A percentile compares a stretch with the other conserved stretches of the same genome.
phyloP scores from a whole-genome alignment of 2,797 vertebrate genomes.

The Poliocrania exsul region DNA sequence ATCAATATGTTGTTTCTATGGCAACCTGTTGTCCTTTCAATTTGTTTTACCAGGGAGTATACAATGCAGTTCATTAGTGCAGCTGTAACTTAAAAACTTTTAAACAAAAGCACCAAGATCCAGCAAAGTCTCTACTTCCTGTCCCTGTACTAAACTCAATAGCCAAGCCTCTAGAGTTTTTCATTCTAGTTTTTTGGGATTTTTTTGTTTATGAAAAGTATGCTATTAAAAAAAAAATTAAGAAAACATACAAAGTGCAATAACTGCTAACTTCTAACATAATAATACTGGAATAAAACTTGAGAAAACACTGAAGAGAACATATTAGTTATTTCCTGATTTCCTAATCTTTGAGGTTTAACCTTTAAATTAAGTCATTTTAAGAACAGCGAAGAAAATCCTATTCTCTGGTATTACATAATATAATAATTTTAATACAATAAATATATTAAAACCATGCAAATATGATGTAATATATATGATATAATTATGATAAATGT shows the following conservation, averaged over 20 bases:
- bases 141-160: background rate
- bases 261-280: background rate
- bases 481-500: background rate
- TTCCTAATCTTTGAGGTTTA: background rate
- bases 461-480: no score
- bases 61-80: background rate
- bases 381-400: background rate
- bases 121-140: background rate
- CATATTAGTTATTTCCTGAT: background rate
- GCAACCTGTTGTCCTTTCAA: background rate
- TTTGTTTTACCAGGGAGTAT: conserved; percentile 4
- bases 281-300: background rate
- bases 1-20: conserved; percentile 17
- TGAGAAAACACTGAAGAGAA: background rate
- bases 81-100: conserved; percentile 23
- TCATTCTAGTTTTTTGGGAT: background rate
- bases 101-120: background rate
- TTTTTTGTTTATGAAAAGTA: background rate
- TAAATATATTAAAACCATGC: no score
- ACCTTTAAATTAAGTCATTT: background rate
- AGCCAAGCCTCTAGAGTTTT: background rate
- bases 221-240: background rate
- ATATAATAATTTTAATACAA: background rate
- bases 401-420: background rate
- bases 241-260: background rate